Percentiles rank a stretch among this genome's conserved stretches.
Evolutionary conservation across 2,888 invertebrate genomes (phyloP).

Genomic region (Trachelus tabidus): DNA sequence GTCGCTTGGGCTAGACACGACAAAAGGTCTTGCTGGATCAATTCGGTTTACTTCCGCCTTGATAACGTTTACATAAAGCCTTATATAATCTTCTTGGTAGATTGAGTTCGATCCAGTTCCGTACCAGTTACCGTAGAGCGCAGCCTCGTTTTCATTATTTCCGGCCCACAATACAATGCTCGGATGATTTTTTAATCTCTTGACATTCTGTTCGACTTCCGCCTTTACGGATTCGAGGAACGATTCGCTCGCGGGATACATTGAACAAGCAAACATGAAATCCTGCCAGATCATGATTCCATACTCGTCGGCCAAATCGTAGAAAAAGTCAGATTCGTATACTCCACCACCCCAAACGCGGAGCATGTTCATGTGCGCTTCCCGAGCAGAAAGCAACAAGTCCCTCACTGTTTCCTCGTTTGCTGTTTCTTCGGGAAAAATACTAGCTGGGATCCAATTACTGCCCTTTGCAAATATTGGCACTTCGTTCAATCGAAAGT

Average conservation of each 20-base stretch:
- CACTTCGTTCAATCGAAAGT: constrained; percentile 86
- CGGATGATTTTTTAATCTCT: constrained; percentile 86
- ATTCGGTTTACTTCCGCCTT: constrained; percentile 72
- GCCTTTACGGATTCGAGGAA: constrained; percentile 79
- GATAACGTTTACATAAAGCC: constrained; percentile 84
- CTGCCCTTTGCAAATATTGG: constrained; percentile 96
- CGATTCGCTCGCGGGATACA: constrained; percentile 84
- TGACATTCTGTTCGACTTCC: constrained; percentile 86
- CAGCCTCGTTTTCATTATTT: constrained; percentile 97
- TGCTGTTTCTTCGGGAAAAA: constrained; percentile 81
- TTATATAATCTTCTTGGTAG: constrained; percentile 82
- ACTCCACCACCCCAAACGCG: constrained; percentile 99
- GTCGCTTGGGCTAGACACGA: constrained; percentile 94
- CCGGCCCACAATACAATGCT: constrained; percentile 92
- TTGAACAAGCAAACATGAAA: constrained; percentile 94
- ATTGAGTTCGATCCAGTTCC: constrained; percentile 66
- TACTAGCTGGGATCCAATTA: constrained; percentile 91
- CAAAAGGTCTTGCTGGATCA: constrained; percentile 76
- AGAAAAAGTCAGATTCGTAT: constrained; percentile 92
- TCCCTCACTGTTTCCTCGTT: constrained; percentile 70
- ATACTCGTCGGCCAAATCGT: constrained; percentile 84
- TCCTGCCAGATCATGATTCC: constrained; percentile 98
- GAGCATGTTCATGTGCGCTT: constrained; percentile 90
- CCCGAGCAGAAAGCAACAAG: constrained; percentile 77
- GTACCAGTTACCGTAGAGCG: constrained; percentile 84